These are phyloP conservation scores for Thryonomys swinderianus DNA, from an alignment of 2,113 vertebrate genomes.

Conservation along the genomic window DNA sequence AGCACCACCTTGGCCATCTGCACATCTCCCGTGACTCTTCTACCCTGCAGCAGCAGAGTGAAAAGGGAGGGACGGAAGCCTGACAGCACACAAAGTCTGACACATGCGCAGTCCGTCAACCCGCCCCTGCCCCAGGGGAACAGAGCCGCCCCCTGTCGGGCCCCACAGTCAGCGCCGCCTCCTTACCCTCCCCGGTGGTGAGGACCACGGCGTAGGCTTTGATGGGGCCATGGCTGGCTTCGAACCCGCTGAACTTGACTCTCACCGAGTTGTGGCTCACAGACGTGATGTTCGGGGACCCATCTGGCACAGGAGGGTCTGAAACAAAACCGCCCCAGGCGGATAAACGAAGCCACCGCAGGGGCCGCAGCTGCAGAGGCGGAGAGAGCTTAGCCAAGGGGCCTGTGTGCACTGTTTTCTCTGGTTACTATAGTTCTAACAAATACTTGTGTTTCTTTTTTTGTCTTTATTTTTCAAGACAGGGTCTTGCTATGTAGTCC, in stretches of 20 bases:
- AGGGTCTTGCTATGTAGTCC: neutral
- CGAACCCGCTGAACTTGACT: constrained; percentile 85
- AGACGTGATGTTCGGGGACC: constrained; percentile 63
- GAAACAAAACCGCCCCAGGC: constrained; percentile 71
- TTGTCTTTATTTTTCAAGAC: neutral
- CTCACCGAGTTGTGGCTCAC: constrained; percentile 81
- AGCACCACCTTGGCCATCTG: neutral
- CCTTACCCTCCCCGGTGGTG: constrained; percentile 82
- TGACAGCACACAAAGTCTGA: neutral
- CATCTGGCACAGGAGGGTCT: constrained; percentile 86
- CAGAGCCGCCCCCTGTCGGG: no score
- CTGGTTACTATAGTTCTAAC: neutral
- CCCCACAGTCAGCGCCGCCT: neutral
- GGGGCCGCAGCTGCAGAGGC: neutral
- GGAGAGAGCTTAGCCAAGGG: no score
- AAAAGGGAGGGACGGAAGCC: neutral
- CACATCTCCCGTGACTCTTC: rapidly evolving
- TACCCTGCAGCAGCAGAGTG: rapidly evolving
- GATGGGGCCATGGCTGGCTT: constrained; percentile 87
- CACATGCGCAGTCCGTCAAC: neutral
- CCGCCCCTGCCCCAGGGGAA: no score
- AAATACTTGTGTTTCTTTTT: neutral
- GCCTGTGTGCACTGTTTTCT: neutral
- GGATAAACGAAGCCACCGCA: neutral
- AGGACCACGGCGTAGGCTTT: constrained; percentile 90